Evolutionary conservation across 1,140 invertebrate species (phyloP).

Genomic region (Lerema accius): DNA sequence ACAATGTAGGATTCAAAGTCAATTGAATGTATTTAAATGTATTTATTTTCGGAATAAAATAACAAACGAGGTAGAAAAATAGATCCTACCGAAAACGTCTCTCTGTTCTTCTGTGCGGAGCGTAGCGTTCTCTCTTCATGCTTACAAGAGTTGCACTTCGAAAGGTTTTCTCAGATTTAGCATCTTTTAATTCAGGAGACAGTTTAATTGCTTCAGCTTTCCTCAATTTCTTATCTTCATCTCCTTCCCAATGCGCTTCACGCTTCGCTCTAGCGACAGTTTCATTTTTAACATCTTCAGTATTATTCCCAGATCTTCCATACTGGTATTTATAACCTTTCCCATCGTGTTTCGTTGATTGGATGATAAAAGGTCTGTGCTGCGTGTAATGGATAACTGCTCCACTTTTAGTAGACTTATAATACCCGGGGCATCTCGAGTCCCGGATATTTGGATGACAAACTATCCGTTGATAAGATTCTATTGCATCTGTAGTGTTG

Average conservation of each 20-base stretch:
- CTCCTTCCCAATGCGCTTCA: constrained; percentile 16
- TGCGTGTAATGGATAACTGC: constrained; percentile 50
- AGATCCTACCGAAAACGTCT: constrained; percentile 12
- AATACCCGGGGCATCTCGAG: constrained; percentile 35
- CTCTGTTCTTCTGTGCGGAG: background rate
- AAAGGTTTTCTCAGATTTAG: background rate
- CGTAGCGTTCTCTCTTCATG: background rate
- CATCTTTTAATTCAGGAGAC: background rate
- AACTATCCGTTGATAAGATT: constrained; percentile 41
- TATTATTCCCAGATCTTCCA: constrained; percentile 35
- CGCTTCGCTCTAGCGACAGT: constrained; percentile 35
- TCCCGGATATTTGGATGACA: constrained; percentile 23
- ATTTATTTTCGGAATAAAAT: background rate
- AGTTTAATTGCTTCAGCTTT: background rate
- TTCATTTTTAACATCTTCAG: constrained; percentile 10
- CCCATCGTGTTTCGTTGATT: constrained; percentile 51
- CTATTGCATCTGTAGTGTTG: constrained; percentile 37
- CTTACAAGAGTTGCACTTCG: constrained; percentile 2
- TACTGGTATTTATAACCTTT: constrained; percentile 20
- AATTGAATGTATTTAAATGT: background rate
- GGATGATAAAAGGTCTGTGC: constrained; percentile 47
- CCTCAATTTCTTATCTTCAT: background rate
- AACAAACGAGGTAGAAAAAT: background rate
- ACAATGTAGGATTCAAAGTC: background rate
- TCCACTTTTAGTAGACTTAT: constrained; percentile 53